Percentiles rank a stretch among this genome's conserved stretches.
Evolutionary conservation across 2,888 invertebrate species (phyloP).

Genomic region (Drosophila cyrtoloma): DNA sequence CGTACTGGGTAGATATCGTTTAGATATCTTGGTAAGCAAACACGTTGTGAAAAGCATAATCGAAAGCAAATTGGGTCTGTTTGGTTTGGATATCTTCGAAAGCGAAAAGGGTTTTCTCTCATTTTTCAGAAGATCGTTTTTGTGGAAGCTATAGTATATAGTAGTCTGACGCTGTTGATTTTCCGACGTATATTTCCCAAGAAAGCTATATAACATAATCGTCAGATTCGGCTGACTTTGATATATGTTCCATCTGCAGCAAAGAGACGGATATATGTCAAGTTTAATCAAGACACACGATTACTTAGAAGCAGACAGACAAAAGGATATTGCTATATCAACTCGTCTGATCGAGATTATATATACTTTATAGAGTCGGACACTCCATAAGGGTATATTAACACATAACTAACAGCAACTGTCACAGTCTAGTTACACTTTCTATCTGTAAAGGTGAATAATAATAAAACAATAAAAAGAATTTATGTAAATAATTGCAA

Average conservation of each 20-base stretch:
- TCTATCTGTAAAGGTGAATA: not conserved
- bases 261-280: too few relatives aligned
- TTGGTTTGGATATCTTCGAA: not conserved
- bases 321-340: too few relatives aligned
- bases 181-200: not conserved
- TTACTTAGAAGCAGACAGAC: too few relatives aligned
- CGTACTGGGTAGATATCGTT: not conserved
- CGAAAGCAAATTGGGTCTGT: not conserved
- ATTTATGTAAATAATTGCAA: not conserved
- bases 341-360: too few relatives aligned
- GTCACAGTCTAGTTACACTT: slow-evolving; percentile 31
- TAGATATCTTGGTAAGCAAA: not conserved
- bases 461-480: not conserved
- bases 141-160: not conserved
- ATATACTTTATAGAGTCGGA: too few relatives aligned
- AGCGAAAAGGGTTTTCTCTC: not conserved
- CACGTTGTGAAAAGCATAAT: not conserved
- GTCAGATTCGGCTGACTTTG: too few relatives aligned
- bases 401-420: slow-evolving; percentile 15
- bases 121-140: not conserved
- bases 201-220: too few relatives aligned
- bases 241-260: too few relatives aligned
- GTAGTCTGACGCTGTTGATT: not conserved
- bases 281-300: too few relatives aligned
- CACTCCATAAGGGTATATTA: not conserved